Evolutionary conservation across 1,140 invertebrate species (phyloP).

Genomic region (Euschistus heros): DNA sequence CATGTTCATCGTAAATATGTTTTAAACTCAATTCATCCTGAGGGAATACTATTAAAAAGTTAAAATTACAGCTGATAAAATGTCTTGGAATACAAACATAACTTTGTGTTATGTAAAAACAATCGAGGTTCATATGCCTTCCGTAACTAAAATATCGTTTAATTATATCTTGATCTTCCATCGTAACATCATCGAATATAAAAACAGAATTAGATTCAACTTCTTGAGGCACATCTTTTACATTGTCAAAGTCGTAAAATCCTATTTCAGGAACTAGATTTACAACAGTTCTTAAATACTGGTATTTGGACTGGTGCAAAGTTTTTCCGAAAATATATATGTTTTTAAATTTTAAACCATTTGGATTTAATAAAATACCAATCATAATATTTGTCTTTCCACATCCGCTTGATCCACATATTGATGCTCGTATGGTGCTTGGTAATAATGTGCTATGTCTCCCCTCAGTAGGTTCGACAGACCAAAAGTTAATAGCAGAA

Average conservation of each 20-base stretch:
- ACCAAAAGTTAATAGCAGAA: not conserved
- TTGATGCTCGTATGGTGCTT: slow-evolving; percentile 30
- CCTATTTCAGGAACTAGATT: slow-evolving; percentile 28
- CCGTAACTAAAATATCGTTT: slow-evolving; percentile 34
- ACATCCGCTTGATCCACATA: slow-evolving; percentile 32
- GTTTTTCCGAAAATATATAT: slow-evolving; percentile 36
- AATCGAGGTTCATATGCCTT: no score
- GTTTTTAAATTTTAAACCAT: slow-evolving; percentile 36
- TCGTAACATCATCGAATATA: slow-evolving; percentile 36
- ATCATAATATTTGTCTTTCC: slow-evolving; percentile 37
- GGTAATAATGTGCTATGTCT: no score
- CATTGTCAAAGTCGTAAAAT: slow-evolving; percentile 17
- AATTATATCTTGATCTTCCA: slow-evolving; percentile 22
- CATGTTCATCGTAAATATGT: slow-evolving; percentile 36
- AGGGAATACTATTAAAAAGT: slow-evolving; percentile 36
- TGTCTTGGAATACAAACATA: slow-evolving; percentile 36
- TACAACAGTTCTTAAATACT: slow-evolving; percentile 31
- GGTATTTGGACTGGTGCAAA: slow-evolving; percentile 33
- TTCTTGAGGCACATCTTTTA: slow-evolving; percentile 21
- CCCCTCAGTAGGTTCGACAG: not conserved
- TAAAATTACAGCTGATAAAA: slow-evolving; percentile 35
- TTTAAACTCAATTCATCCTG: slow-evolving; percentile 36
- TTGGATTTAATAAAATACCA: slow-evolving; percentile 30
- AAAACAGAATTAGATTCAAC: slow-evolving; percentile 28
- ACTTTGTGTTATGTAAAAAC: no score